Base-by-base conservation (phyloP, 2,888 invertebrate species). In the Baronia brevicornis region DNA sequence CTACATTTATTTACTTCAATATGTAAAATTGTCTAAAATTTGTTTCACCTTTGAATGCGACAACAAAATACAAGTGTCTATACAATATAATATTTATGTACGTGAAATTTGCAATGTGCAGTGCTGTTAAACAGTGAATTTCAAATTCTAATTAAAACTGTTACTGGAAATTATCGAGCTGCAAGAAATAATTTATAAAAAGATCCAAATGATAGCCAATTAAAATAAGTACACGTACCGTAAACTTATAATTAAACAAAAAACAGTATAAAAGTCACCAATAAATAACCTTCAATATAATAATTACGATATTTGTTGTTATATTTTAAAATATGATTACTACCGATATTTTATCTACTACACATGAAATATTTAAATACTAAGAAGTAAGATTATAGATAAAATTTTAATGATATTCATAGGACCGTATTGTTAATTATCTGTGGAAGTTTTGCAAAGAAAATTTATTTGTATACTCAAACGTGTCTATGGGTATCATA, bases 51-150 rank as follows among this genome's bases (percentile, higher is more conserved):
- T 31, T 51, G 58, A 60, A 73, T 77, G 68, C 70, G 68, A 74
- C 71, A 64, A 68, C 66, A 67, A 73, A 65, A 74, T 74, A 70
- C 70, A 72, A 68, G 43, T 48, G 75, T 72, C 72, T 68, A 61
- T 69, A 77, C 65, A 74, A 60, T 68, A 47, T 54, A 60, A 51
- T 54, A n/a, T n/a, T n/a, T n/a, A n/a, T 54, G 51, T 53, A 63
- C 57, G 68, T 70, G 64, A 54, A 60, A 62, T 72, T 28, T 75
- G 72, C 67, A 64, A 50, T 67, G 77, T 78, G 80, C 78, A 53
- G 68, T 75, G 77, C 75, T 71, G 18, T 33, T 35, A 14, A 23
- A 19, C 26, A 23, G 33, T 32, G 33, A 22, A 24, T 31, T 24
- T 12, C 6, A 4, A 20, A 13, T 28, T 32, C 36, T 34, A 39